Conservation (phyloP, 2,797 vertebrate genomes). For the Coilia nasus region DNA sequence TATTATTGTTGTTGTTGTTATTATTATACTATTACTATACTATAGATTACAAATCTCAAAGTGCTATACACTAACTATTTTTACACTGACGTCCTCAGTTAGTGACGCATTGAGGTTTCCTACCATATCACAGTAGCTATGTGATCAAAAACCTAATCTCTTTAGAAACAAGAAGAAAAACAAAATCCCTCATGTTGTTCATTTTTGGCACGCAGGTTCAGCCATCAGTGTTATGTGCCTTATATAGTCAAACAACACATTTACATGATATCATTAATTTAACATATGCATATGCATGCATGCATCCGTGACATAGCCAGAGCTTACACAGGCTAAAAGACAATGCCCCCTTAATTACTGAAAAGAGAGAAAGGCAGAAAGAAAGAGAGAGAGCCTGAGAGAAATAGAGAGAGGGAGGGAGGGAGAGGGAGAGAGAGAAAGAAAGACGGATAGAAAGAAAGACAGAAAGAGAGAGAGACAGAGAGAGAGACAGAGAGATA, state of each 20-base stretch:
- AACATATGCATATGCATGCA: not conserved
- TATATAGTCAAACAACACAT: slow-evolving; percentile 38
- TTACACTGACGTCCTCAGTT: not conserved
- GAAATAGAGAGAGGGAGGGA: no score
- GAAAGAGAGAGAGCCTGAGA: no score
- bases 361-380: not conserved
- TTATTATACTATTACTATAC: no score
- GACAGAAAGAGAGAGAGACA: no score
- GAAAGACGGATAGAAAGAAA: no score
- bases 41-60: no score
- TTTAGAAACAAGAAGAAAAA: no score
- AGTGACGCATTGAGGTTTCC: not conserved
- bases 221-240: not conserved
- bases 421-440: no score
- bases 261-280: slow-evolving; percentile 43
- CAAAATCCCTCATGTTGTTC: not conserved
- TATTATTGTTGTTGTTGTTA: no score
- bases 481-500: no score
- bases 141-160: not conserved
- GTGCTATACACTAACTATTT: not conserved
- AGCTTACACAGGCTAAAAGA: not conserved
- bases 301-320: not conserved
- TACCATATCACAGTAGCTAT: not conserved
- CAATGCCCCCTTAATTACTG: slow-evolving; percentile 19
- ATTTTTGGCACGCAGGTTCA: not conserved